Percentiles rank a stretch among this genome's conserved stretches.
Conservation (phyloP, 2,797 vertebrate species). For the Sebastes minor region DNA sequence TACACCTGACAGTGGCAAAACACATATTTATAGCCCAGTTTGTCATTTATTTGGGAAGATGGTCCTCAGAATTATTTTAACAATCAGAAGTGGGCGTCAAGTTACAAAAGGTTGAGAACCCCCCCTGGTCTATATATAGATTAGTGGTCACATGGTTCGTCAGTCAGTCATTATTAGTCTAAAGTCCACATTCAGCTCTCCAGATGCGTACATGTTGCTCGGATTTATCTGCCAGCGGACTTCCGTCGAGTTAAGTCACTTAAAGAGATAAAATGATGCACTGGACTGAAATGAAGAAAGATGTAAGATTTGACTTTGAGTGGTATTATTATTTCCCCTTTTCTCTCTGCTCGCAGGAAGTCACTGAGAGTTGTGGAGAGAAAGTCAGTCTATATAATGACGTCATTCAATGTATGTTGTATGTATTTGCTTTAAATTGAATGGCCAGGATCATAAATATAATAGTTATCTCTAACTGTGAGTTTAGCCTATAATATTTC, state of each 20-base stretch:
- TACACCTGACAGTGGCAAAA: no score
- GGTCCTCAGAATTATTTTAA: no score
- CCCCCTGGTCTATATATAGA: no score
- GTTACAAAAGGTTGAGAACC: no score
- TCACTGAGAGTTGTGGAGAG: no score
- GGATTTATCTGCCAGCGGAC: not conserved
- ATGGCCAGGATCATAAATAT: no score
- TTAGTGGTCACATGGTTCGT: not conserved
- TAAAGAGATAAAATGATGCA: conserved; percentile 2
- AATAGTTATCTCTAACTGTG: not conserved
- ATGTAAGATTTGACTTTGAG: conserved; percentile 42
- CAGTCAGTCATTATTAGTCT: not conserved
- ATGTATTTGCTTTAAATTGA: no score
- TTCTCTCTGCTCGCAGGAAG: not conserved
- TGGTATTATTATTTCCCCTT: not conserved
- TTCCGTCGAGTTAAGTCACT: not conserved
- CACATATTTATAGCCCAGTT: no score
- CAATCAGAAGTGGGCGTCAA: no score
- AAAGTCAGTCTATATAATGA: no score
- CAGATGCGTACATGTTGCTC: not conserved
- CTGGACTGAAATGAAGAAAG: conserved; percentile 59
- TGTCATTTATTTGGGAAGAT: no score
- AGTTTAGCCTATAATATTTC: not conserved
- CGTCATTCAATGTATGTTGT: no score
- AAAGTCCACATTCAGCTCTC: not conserved